A percentile compares a stretch with the other conserved stretches of the same genome.
These are phyloP conservation scores for Leptinotarsa lineolata DNA, from an alignment of 1,140 invertebrate genomes.

Conservation along the genomic window DNA sequence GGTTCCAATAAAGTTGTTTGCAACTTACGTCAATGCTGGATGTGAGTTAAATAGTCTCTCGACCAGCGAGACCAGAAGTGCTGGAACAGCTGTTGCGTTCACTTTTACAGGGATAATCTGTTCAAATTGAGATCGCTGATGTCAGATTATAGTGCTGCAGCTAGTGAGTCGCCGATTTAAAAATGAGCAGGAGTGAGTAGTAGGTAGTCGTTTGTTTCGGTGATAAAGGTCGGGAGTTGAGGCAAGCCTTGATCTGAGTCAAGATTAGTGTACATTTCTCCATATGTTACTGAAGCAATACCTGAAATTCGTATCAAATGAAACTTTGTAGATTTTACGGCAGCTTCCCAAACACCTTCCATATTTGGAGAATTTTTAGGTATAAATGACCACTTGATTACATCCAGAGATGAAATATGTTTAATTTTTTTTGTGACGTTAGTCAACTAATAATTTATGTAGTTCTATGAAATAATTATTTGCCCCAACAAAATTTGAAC, in stretches of 20 bases:
- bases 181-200: too few species aligned
- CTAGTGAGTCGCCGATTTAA: too few species aligned
- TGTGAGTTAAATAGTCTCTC: conserved; percentile 40
- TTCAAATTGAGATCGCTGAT: conserved; percentile 42
- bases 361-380: too few species aligned
- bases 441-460: conserved; percentile 20
- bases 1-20: too few species aligned
- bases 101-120: conserved; percentile 33
- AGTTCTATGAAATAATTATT: conserved; percentile 26
- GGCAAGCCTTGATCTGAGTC: conserved; percentile 45
- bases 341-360: conserved; percentile 52
- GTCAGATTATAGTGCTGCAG: conserved; percentile 48
- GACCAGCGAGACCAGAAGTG: conserved; percentile 44
- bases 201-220: too few species aligned
- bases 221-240: too few species aligned
- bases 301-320: conserved; percentile 41
- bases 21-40: conserved; percentile 43
- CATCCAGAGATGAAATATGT: conserved; percentile 20
- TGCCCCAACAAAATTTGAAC: too few species aligned
- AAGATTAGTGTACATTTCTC: conserved; percentile 47
- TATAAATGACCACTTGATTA: too few species aligned
- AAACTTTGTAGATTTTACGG: conserved; percentile 44
- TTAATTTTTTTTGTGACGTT: conserved; percentile 30
- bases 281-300: conserved; percentile 43
- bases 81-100: too few species aligned